A percentile compares a stretch with the other conserved stretches of the same genome.
Conservation (phyloP, 2,888 invertebrate species). For the Trichacis sp. region DNA sequence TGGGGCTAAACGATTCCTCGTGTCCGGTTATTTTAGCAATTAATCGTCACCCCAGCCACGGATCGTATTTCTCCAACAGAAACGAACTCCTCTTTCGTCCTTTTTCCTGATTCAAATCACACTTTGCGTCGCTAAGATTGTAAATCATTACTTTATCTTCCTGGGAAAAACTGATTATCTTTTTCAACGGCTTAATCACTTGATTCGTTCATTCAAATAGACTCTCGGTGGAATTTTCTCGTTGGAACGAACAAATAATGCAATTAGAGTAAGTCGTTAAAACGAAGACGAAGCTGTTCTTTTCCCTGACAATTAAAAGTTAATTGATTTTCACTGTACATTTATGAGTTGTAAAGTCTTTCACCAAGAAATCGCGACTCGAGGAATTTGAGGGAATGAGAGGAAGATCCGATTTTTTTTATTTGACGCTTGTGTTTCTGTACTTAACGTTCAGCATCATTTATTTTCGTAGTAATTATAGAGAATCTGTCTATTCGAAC, state of each 20-base stretch:
- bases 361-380: slow-evolving; percentile 25
- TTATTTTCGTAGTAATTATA: too few relatives aligned
- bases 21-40: slow-evolving; percentile 64
- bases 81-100: slow-evolving; percentile 24
- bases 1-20: slow-evolving; percentile 62
- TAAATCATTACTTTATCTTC: neutral
- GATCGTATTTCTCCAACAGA: slow-evolving; percentile 22
- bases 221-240: neutral
- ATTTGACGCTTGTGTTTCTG: too few relatives aligned
- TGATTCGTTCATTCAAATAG: too few relatives aligned
- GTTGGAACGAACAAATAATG: slow-evolving; percentile 14
- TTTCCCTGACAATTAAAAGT: slow-evolving; percentile 51
- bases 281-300: neutral
- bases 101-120: slow-evolving; percentile 1
- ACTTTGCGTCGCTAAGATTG: neutral
- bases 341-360: slow-evolving; percentile 51
- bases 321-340: slow-evolving; percentile 64
- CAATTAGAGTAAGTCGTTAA: slow-evolving; percentile 15
- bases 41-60: slow-evolving; percentile 51
- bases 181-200: too few relatives aligned
- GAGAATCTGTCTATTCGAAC: too few relatives aligned
- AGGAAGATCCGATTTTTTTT: too few relatives aligned
- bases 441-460: too few relatives aligned
- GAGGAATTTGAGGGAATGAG: neutral
- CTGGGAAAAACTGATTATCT: neutral